Evolutionary conservation across 2,113 vertebrate genomes (phyloP), one percentile per base, ranked within the genome.

Genomic region (Phainopepla nitens): DNA sequence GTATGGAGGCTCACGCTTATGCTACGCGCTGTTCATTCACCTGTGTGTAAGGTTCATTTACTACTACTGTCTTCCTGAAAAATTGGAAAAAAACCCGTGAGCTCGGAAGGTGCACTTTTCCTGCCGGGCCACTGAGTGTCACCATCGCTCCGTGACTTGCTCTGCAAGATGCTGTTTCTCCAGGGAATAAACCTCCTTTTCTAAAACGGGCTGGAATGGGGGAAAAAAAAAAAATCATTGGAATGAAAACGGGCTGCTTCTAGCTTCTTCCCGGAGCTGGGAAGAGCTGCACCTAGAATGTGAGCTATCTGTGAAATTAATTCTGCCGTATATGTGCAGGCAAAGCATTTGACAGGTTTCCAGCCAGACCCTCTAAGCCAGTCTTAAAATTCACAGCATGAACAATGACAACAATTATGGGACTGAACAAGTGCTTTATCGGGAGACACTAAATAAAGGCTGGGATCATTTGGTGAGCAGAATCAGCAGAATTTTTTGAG

Each of bases 51-150:
- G 24, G 13, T 45, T 53, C 28, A 29, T 69, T 85, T n/a, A 36
- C 41, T 61, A 11, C 23, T 45, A 15, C 11, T 1, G 36, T 20
- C 36, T 70, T 53, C 28, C 58, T 10, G 39, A 33, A 15, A 41
- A 71, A 23, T 1, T 17, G n/a, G 31, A 17, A 78, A 87, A 50
- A 33, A 29, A 0, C 2, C 1, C 0, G 4, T 13, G 42, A 44
- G 66, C 17, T 49, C 23, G 4, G 33, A 87, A 73, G 27, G 29
- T 94, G 93, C 60, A 58, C 35, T 92, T 96, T 87, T 89, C 76
- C 54, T 31, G 42, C 60, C 31, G 14, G 18, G 35, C 94, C 95
- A 75, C 96, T 66, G 80, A 51, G 95, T 90, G 95, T 95, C 94
- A 70, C 80, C 80, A 78, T 50, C 27, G 36, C 72, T 62, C 89